These are phyloP conservation scores for Bombus superbus DNA, from an alignment of 1,140 invertebrate species.

Conservation along the genomic window DNA sequence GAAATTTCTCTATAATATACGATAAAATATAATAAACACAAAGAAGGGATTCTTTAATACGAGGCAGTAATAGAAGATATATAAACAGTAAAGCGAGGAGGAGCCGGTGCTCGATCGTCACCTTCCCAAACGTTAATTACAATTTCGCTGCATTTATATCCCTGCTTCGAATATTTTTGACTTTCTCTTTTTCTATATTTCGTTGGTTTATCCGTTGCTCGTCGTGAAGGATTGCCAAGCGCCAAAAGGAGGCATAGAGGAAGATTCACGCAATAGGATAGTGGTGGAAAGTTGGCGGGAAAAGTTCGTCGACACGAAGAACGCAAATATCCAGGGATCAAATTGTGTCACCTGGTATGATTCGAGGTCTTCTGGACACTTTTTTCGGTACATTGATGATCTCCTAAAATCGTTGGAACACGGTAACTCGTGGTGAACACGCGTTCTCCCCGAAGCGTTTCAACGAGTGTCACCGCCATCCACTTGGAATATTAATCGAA, in stretches of 20 bases:
- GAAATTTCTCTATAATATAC: not conserved
- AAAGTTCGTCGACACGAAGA: not conserved
- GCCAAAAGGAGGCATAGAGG: not conserved
- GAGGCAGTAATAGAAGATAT: too few species aligned
- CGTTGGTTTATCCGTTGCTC: not conserved
- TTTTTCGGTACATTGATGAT: slow-evolving; percentile 70
- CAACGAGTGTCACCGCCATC: not conserved
- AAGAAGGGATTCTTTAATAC: too few species aligned
- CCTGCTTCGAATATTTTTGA: too few species aligned
- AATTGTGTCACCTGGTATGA: slow-evolving; percentile 69
- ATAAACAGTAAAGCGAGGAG: too few species aligned
- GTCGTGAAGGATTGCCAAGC: not conserved
- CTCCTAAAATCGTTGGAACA: slow-evolving; percentile 10
- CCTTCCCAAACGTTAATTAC: too few species aligned
- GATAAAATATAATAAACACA: too few species aligned
- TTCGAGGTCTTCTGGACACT: slow-evolving; percentile 73
- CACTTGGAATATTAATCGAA: not conserved
- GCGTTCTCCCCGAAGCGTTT: slow-evolving; percentile 8
- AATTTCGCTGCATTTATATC: too few species aligned
- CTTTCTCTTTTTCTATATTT: not conserved
- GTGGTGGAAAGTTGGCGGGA: not conserved
- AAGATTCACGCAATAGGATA: not conserved
- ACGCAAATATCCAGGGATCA: not conserved
- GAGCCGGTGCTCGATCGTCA: too few species aligned
- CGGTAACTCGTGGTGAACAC: not conserved